These are phyloP conservation scores for Microctonus brassicae DNA, from an alignment of 2,888 invertebrate species.

Conservation along the genomic window DNA sequence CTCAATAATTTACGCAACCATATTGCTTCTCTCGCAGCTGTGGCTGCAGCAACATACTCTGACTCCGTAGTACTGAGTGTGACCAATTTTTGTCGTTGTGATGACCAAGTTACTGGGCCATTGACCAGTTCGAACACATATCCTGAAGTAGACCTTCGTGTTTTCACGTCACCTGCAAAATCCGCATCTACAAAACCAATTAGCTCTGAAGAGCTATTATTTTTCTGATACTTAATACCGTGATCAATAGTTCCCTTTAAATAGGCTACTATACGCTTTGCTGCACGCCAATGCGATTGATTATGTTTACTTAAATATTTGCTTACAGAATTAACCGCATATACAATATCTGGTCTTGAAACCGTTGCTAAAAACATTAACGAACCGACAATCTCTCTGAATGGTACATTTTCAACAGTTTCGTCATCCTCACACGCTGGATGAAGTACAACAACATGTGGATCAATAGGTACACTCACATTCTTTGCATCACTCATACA, in stretches of 20 bases:
- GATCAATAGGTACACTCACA: constrained; percentile 36
- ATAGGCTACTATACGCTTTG: constrained; percentile 34
- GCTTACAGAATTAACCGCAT: constrained; percentile 8
- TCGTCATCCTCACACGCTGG: constrained; percentile 14
- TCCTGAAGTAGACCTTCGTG: constrained; percentile 41
- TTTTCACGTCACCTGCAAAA: constrained; percentile 41
- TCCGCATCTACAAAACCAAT: constrained; percentile 43
- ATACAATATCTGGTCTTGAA: background rate
- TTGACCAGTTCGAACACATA: constrained; percentile 34
- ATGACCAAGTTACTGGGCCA: constrained; percentile 42
- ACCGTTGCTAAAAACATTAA: constrained; percentile 28
- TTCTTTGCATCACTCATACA: constrained; percentile 38
- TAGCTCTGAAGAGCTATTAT: constrained; percentile 15
- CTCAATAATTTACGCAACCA: constrained; percentile 31
- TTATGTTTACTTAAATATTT: constrained; percentile 26
- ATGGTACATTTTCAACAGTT: constrained; percentile 27
- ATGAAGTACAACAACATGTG: no score
- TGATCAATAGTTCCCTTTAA: constrained; percentile 23
- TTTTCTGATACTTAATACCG: constrained; percentile 26
- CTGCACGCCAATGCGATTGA: constrained; percentile 23
- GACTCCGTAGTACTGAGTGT: constrained; percentile 45
- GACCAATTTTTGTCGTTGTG: constrained; percentile 40
- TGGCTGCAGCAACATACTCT: constrained; percentile 44
- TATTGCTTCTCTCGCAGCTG: constrained; percentile 32
- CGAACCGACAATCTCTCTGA: constrained; percentile 38